Conservation (phyloP, 2,888 invertebrate genomes). For the Baccha elongata region DNA sequence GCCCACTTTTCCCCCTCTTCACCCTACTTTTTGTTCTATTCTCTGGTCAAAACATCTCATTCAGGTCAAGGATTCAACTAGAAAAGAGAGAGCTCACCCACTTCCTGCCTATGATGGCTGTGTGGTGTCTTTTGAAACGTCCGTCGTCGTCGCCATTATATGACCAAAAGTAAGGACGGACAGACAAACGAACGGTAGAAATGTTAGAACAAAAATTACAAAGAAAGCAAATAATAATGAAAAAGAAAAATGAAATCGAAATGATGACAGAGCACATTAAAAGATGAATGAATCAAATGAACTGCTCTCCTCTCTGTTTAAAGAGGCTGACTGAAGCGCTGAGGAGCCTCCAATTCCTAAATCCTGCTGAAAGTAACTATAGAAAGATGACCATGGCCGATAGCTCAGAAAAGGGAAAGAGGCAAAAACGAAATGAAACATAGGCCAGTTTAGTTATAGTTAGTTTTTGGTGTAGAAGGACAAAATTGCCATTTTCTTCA, state of each 20-base stretch:
- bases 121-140: constrained; percentile 56
- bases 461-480: constrained; percentile 6
- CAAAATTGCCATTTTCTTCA: constrained; percentile 35
- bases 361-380: constrained; percentile 28
- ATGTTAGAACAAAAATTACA: constrained; percentile 18
- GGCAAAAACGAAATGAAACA: neutral
- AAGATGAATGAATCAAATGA: constrained; percentile 67
- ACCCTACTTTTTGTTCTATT: constrained; percentile 1
- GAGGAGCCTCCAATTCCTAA: too few relatives aligned
- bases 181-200: neutral
- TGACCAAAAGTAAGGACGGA: constrained; percentile 19
- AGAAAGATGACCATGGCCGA: constrained; percentile 36
- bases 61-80: constrained; percentile 65
- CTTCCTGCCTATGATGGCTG: constrained; percentile 43
- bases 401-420: neutral
- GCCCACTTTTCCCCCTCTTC: neutral
- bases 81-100: constrained; percentile 22
- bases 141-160: constrained; percentile 42
- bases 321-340: neutral
- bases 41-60: constrained; percentile 61
- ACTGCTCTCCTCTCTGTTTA: constrained; percentile 2
- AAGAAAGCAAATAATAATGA: constrained; percentile 29
- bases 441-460: constrained; percentile 12
- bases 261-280: constrained; percentile 71
- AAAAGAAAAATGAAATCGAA: constrained; percentile 60